phyloP scores from a whole-genome alignment of 2,888 invertebrate species.

The Drosophila nr. perissopoda region DNA sequence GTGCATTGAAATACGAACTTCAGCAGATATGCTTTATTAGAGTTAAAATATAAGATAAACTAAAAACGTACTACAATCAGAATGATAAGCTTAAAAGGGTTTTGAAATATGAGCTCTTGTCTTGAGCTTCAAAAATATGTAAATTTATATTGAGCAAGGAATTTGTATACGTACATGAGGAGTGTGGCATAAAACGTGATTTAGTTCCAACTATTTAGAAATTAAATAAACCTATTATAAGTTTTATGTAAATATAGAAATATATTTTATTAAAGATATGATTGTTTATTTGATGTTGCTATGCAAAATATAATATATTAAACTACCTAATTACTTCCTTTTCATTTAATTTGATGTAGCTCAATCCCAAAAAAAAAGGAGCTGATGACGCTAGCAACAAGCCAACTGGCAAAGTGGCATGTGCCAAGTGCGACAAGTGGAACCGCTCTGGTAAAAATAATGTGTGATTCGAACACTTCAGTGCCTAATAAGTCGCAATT shows the following conservation, averaged over 20 bases:
- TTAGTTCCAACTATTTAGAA: conserved; percentile 15
- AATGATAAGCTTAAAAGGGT: background rate
- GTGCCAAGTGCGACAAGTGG: conserved; percentile 11
- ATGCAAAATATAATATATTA: background rate
- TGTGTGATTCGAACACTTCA: conserved; percentile 48
- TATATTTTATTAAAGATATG: background rate
- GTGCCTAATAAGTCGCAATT: conserved; percentile 76
- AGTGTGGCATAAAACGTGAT: conserved; percentile 13
- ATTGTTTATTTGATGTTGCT: background rate
- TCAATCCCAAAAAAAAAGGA: conserved; percentile 17
- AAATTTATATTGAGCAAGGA: background rate
- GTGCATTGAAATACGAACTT: conserved; percentile 1
- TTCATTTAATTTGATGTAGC: conserved; percentile 21
- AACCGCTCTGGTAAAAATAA: conserved; percentile 37
- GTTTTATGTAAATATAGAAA: background rate
- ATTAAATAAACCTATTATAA: conserved; percentile 12
- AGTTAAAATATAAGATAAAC: background rate
- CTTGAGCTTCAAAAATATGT: background rate
- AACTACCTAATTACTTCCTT: background rate
- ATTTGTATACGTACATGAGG: conserved; percentile 13
- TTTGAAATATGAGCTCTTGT: background rate
- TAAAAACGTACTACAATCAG: background rate
- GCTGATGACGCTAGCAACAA: conserved; percentile 47
- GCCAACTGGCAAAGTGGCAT: conserved; percentile 11
- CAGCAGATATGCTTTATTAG: conserved; percentile 3